Evolutionary conservation across 2,113 vertebrate genomes (phyloP).

Genomic region (Coracopsis vasa): DNA sequence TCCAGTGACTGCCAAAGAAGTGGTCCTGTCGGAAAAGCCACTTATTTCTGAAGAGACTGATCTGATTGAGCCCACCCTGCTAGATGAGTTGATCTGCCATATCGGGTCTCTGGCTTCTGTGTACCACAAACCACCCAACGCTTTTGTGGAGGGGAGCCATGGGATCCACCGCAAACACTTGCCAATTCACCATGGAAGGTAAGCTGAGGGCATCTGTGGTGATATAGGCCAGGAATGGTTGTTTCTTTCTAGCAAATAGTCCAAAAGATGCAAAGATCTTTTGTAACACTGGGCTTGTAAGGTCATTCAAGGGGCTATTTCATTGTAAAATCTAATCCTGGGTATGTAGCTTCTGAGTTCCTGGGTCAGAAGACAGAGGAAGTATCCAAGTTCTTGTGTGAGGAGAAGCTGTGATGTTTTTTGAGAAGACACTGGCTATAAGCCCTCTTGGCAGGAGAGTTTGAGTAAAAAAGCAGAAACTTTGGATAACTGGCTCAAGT

Average conservation of each 20-base stretch:
- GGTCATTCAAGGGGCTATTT: background rate
- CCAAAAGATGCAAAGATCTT: background rate
- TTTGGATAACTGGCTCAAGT: background rate
- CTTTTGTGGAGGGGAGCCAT: constrained; percentile 97
- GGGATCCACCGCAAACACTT: constrained; percentile 96
- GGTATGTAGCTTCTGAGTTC: background rate
- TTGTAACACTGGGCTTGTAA: background rate
- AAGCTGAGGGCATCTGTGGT: background rate
- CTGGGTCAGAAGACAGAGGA: background rate
- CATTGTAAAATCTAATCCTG: background rate
- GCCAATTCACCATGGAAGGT: constrained; percentile 97
- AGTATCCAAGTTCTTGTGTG: background rate
- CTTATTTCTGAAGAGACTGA: constrained; percentile 98
- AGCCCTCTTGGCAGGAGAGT: background rate
- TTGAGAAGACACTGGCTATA: background rate
- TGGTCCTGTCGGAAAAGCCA: constrained; percentile 95
- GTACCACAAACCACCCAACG: constrained; percentile 97
- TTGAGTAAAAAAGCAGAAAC: background rate
- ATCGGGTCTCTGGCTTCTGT: constrained; percentile 95
- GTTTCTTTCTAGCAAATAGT: background rate
- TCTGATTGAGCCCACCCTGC: constrained; percentile 92
- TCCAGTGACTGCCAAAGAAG: constrained; percentile 96
- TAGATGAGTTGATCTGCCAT: constrained; percentile 97
- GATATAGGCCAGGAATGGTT: rapidly evolving
- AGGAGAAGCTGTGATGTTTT: background rate